Conservation (phyloP, 2,797 vertebrate species). For the Perdix hodgsoniae region DNA sequence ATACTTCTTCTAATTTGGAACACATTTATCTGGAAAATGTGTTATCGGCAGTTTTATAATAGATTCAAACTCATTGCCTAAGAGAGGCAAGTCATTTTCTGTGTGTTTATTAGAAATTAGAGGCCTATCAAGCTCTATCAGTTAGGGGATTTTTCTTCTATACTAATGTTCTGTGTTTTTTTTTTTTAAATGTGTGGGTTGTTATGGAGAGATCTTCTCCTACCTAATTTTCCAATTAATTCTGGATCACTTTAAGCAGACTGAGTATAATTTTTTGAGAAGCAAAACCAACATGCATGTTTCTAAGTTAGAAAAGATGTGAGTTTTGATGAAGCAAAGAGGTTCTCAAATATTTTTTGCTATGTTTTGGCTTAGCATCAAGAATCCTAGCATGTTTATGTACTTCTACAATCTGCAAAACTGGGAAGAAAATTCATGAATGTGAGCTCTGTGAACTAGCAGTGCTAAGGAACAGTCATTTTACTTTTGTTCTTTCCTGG, state of each 20-base stretch:
- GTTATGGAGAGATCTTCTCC: not conserved
- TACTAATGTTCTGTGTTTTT: not conserved
- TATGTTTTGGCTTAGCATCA: constrained; percentile 1
- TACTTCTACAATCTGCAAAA: not conserved
- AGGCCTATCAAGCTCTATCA: constrained; percentile 41
- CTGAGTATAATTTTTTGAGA: not conserved
- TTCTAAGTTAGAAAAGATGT: constrained; percentile 6
- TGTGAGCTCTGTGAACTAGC: not conserved
- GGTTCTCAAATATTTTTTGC: not conserved
- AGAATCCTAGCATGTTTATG: not conserved
- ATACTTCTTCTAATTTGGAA: constrained; percentile 62
- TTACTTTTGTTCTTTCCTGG: not conserved
- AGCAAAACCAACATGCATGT: not conserved
- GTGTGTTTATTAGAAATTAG: constrained; percentile 61
- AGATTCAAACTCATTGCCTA: constrained; percentile 61
- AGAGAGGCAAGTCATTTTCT: constrained; percentile 33
- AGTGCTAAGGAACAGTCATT: not conserved
- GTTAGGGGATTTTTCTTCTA: constrained; percentile 47
- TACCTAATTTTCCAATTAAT: not conserved
- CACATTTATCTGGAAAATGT: constrained; percentile 56
- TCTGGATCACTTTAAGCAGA: not conserved
- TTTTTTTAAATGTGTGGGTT: not conserved
- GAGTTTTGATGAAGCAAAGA: not conserved
- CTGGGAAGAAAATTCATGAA: not conserved
- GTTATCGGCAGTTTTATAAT: constrained; percentile 63